Conservation (phyloP, 37 sponge, comb jelly and placozoan genomes). For the Hormiphora californensis region DNA sequence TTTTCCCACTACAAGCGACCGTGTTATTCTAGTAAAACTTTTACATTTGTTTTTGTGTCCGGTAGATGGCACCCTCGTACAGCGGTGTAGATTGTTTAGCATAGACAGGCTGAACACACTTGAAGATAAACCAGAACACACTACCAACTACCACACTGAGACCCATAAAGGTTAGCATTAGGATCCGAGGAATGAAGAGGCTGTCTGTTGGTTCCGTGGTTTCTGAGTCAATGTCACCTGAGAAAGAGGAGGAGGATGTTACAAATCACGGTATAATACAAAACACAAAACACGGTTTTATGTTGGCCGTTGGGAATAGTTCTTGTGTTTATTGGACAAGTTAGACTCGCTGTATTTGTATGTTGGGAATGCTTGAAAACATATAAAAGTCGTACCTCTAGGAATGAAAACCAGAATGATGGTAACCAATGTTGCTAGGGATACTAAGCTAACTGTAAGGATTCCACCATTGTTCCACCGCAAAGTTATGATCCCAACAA, state of each 20-base stretch:
- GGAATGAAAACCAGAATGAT: not conserved
- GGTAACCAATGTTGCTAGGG: not conserved
- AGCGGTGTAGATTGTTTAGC: not conserved
- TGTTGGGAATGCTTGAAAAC: too few species aligned
- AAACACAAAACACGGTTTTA: too few species aligned
- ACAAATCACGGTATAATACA: too few species aligned
- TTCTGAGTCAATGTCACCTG: not conserved
- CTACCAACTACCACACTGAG: not conserved
- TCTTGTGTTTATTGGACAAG: too few species aligned
- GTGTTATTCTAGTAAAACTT: too few species aligned
- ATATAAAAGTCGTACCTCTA: not conserved
- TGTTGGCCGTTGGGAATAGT: too few species aligned
- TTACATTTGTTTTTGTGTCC: not conserved
- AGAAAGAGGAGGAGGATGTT: not conserved
- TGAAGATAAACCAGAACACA: constrained; percentile 6
- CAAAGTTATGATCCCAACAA: not conserved
- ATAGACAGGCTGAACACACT: constrained; percentile 30
- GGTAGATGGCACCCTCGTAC: not conserved
- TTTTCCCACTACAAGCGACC: too few species aligned
- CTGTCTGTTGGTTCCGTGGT: not conserved
- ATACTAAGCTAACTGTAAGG: not conserved
- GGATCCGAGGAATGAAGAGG: not conserved
- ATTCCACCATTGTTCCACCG: not conserved
- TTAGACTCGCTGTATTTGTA: too few species aligned
- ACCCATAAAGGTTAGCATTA: not conserved